phyloP scores from a whole-genome alignment of 2,797 vertebrate genomes.

The Cyprinella venusta region DNA sequence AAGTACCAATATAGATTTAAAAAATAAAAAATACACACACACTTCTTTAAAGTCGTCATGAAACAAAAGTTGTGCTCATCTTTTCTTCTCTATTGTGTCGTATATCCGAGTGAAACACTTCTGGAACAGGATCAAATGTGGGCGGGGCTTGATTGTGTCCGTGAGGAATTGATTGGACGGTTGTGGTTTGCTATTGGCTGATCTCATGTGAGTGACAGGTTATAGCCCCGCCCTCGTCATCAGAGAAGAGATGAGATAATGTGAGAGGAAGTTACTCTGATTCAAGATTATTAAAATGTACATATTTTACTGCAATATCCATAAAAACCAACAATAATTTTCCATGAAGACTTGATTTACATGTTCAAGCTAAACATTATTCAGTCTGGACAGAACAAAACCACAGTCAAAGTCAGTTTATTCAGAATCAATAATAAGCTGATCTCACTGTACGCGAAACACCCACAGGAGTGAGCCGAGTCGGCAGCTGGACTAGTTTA shows the following conservation, averaged over 20 bases:
- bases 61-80: no score
- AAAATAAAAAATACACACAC: neutral
- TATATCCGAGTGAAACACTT: no score
- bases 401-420: neutral
- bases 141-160: no score
- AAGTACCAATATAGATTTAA: neutral
- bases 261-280: no score
- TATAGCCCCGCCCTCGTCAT: no score
- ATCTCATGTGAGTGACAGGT: no score
- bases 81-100: no score
- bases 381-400: neutral
- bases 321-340: neutral
- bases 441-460: neutral
- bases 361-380: neutral
- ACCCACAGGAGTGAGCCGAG: neutral
- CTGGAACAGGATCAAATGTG: no score
- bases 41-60: neutral
- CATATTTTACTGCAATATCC: neutral
- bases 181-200: no score
- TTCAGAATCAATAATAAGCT: conserved; percentile 15
- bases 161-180: no score
- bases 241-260: no score
- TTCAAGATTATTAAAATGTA: no score
- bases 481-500: neutral
- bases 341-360: neutral